Base-by-base conservation (phyloP, 2,113 vertebrate genomes). In the Phalacrocorax pelagicus region DNA sequence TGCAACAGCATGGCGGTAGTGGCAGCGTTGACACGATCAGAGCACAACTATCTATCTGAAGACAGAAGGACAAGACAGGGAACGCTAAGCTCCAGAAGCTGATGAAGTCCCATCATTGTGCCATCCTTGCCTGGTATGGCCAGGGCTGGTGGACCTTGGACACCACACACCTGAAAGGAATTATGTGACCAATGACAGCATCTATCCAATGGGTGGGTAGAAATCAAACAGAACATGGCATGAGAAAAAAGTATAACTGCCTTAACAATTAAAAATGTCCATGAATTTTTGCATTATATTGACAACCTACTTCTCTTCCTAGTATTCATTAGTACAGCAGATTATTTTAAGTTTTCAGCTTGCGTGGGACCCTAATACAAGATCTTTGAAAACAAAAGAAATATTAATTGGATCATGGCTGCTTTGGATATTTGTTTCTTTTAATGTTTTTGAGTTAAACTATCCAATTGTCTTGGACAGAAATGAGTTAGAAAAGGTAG, bases 21-120 rank as follows among this genome's bases (percentile, higher is more conserved):
- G 23, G 14, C 21, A 44, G 34, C 34, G 27, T 0, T 67, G 44
- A 34, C 1, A 0, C 29, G 11, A 13, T 11, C 52, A 67, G 78
- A 90, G 20, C 22, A 22, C 11, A 46, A 0, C 10, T 24, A 14
- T 12, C 46, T 40, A 1, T 11, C 30, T 87, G 42, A 63, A 81
- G 15, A 32, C 18, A 49, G n/a, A 52, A 71, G 22, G 52, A 69
- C 11, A 15, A 69, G 44, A 13, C 12, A 34, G 6, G 21, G 29
- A 29, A 7, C 32, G 19, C 10, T 32, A 62, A 5, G 2, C 9
- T 67, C 5, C 65, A 72, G 70, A 71, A 85, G n/a, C 9, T 29
- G 34, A 66, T 54, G 30, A 51, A 62, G 6, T 74, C 47, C 13
- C 32, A 30, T 71, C 4, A 0, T 47, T 9, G 2, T 42, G 17